Conservation (phyloP, 2,888 invertebrate species). For the Caradrina kadenii region DNA sequence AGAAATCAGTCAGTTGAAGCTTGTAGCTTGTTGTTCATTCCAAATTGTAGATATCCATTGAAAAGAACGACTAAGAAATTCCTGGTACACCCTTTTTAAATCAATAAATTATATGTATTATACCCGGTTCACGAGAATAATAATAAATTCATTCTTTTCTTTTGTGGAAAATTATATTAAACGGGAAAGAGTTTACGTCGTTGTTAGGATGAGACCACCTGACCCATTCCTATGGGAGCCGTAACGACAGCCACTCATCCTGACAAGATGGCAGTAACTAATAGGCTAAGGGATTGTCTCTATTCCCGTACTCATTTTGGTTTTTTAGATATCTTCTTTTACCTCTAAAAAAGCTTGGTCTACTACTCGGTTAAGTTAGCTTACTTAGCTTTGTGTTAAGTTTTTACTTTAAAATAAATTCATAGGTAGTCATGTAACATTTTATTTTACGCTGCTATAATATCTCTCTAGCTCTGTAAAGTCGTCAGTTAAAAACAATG, state of each 20-base stretch:
- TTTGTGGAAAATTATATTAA: neutral
- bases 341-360: too few species aligned
- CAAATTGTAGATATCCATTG: too few species aligned
- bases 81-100: too few species aligned
- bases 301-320: conserved; percentile 1
- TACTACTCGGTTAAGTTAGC: neutral
- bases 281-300: conserved; percentile 4
- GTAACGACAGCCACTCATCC: neutral
- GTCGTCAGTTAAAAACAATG: too few species aligned
- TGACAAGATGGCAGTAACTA: conserved; percentile 16
- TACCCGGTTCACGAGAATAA: too few species aligned
- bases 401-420: neutral
- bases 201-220: neutral
- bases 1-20: too few species aligned
- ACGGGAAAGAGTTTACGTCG: neutral
- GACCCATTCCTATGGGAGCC: neutral
- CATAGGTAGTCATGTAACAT: neutral
- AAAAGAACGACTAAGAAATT: too few species aligned
- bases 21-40: too few species aligned
- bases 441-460: too few species aligned
- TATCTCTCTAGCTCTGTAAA: too few species aligned
- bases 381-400: neutral
- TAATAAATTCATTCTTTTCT: too few species aligned
- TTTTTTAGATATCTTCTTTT: neutral
- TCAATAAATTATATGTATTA: too few species aligned